These are phyloP conservation scores for Hydrotaea diabolus DNA, from an alignment of 2,888 invertebrate species.

Conservation along the genomic window DNA sequence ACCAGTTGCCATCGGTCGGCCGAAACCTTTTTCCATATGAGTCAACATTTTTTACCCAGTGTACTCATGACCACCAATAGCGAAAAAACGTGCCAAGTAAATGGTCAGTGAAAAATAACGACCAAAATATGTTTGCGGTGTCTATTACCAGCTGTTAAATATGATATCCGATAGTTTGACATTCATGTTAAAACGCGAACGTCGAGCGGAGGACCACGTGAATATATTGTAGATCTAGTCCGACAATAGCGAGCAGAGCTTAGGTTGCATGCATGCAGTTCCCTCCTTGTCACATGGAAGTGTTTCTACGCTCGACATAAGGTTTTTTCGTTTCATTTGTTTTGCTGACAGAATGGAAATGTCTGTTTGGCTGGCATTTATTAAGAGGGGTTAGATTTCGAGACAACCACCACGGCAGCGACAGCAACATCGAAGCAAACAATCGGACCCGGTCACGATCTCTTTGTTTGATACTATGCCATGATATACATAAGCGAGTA, in stretches of 20 bases:
- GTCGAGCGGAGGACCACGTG: not conserved
- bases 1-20: too few relatives aligned
- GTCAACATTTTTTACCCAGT: not conserved
- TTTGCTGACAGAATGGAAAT: constrained; percentile 44
- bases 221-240: constrained; percentile 1
- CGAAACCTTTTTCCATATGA: too few relatives aligned
- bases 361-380: constrained; percentile 57
- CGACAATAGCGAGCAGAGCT: not conserved
- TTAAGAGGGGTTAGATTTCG: constrained; percentile 38
- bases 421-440: not conserved
- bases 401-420: not conserved
- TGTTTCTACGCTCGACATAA: constrained; percentile 47
- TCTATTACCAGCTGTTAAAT: constrained; percentile 43
- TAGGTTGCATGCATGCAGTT: constrained; percentile 32
- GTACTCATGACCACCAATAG: constrained; percentile 15
- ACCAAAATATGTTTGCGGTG: constrained; percentile 37
- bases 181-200: constrained; percentile 45
- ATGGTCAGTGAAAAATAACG: constrained; percentile 42
- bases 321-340: constrained; percentile 8
- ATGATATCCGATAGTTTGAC: constrained; percentile 64
- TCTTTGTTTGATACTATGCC: constrained; percentile 52
- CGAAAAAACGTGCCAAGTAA: constrained; percentile 20
- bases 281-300: constrained; percentile 63
- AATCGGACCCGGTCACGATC: constrained; percentile 60
- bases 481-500: constrained; percentile 49